Conservation (phyloP, 2,888 invertebrate species). For the Dynastes hyllus region DNA sequence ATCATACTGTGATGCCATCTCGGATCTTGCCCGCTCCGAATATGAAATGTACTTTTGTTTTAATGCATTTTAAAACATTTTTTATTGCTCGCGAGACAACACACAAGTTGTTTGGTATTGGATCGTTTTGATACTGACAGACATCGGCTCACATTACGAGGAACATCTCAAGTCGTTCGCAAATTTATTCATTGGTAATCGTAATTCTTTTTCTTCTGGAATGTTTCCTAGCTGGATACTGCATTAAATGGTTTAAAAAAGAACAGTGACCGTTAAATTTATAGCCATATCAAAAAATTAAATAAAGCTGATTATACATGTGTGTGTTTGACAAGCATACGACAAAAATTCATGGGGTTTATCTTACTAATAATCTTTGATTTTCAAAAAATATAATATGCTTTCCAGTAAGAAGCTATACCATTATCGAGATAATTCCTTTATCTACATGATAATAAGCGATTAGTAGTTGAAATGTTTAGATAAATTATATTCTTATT, state of each 20-base stretch:
- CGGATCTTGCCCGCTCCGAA: slow-evolving; percentile 59
- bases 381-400: too few species aligned
- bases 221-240: not conserved
- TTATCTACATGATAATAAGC: too few species aligned
- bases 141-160: slow-evolving; percentile 17
- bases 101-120: not conserved
- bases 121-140: slow-evolving; percentile 35
- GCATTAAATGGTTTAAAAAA: not conserved
- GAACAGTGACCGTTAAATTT: slow-evolving; percentile 3
- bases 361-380: too few species aligned
- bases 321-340: too few species aligned
- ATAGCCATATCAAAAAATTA: not conserved
- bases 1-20: slow-evolving; percentile 53
- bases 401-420: too few species aligned
- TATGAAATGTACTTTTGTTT: slow-evolving; percentile 62
- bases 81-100: slow-evolving; percentile 43
- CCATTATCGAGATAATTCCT: too few species aligned
- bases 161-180: slow-evolving; percentile 16
- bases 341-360: too few species aligned
- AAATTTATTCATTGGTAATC: slow-evolving; percentile 40
- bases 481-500: too few species aligned
- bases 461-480: too few species aligned
- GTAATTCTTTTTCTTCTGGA: slow-evolving; percentile 5
- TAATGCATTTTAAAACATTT: slow-evolving; percentile 66
- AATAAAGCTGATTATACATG: not conserved